Evolutionary conservation across 2,797 vertebrate species (phyloP), one percentile per base, ranked within the genome.

Genomic region (Neostethus bicornis): DNA sequence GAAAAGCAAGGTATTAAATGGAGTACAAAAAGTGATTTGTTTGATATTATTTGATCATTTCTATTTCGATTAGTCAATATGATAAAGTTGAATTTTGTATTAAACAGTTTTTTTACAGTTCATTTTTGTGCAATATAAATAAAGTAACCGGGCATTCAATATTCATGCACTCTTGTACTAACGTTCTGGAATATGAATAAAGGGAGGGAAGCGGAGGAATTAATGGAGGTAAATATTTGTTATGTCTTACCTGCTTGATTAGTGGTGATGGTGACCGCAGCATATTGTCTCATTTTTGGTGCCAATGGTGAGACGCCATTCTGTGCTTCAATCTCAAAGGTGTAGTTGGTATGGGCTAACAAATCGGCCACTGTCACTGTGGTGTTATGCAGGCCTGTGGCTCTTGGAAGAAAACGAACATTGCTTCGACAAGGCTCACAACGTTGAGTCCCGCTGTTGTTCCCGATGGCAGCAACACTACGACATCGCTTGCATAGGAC

Each of bases 311-410:
- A 99, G 1, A 99, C 96, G 0, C 96, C 96, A 0, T 98, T 99
- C 75, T 91, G 66, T 0, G 96, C 95, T 42, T 99, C 96, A 0
- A 99, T 95, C 90, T 98, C 96, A 60, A 99, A 99, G 0, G 96
- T 98, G 86, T 99, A 99, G 91, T 98, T 99, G 24, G 97, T 99
- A 73, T 99, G 97, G 4, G 97, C 97, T 66, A 99, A 85, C 38
- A 99, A 92, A 80, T 99, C 97, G 21, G 90, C 92, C 73, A 99
- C 95, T 0, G 94, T 97, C 76, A 98, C 96, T 0, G 97, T 95
- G 60, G 96, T 96, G 90, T 99, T 99, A 66, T 90, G 89, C 55
- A 99, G 94, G 29, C 94, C 94, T 0, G 80, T 70, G 70, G 96
- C 92, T 54, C 92, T 92, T 0, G 97, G 97, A 65, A 98, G 86